A percentile compares a stretch with the other conserved stretches of the same genome.
Conservation (phyloP, 2,888 invertebrate genomes). For the Vanessa cardui region DNA sequence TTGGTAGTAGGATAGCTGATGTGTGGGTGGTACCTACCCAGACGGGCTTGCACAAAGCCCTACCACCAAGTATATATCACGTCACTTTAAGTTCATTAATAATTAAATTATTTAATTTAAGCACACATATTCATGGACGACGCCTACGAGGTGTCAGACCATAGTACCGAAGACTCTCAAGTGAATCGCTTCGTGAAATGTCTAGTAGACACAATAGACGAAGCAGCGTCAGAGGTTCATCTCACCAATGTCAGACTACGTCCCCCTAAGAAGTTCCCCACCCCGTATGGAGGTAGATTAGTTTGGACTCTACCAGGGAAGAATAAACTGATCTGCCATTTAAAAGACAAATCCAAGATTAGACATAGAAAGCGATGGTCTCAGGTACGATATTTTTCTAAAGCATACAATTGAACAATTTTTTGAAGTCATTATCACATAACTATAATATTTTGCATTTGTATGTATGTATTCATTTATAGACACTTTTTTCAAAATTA, state of each 20-base stretch:
- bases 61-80: no score
- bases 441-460: no score
- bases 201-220: constrained; percentile 87
- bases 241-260: constrained; percentile 84
- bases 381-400: constrained; percentile 80
- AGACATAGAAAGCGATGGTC: constrained; percentile 96
- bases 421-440: no score
- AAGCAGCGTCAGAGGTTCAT: constrained; percentile 88
- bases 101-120: constrained; percentile 49
- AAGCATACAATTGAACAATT: no score
- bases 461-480: no score
- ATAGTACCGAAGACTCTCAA: constrained; percentile 86
- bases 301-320: constrained; percentile 93
- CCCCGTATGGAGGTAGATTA: constrained; percentile 93
- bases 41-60: no score
- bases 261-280: constrained; percentile 89
- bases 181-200: constrained; percentile 92
- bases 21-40: no score
- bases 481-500: no score
- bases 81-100: no score
- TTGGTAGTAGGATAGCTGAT: no score
- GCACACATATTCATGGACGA: constrained; percentile 94
- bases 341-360: constrained; percentile 95
- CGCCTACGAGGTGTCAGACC: constrained; percentile 86
- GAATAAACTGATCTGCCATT: constrained; percentile 91